Conservation (phyloP, 2,888 invertebrate genomes). For the Acanthosepion esculentum region DNA sequence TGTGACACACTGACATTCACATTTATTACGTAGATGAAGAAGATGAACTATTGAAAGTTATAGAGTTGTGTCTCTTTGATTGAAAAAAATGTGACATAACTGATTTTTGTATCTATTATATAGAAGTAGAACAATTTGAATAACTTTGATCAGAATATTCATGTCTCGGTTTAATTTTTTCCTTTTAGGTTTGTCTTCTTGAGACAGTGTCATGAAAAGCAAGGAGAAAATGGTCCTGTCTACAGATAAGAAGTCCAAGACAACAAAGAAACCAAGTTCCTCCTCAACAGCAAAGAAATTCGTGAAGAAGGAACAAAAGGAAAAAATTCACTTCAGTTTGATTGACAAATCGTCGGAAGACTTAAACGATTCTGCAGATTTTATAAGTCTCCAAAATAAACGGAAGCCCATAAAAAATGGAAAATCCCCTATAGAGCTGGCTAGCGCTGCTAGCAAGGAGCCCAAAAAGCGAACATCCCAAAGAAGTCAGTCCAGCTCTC, state of each 20-base stretch:
- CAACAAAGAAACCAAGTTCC: neutral
- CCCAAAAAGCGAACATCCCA: neutral
- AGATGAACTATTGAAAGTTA: too few species aligned
- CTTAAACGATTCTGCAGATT: constrained; percentile 34
- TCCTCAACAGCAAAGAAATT: neutral
- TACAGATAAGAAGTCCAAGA: neutral
- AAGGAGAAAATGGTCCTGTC: neutral
- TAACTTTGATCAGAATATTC: neutral
- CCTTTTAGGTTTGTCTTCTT: neutral
- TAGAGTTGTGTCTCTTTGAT: too few species aligned
- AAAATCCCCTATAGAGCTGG: neutral
- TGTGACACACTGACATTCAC: too few species aligned
- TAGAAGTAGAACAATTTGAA: too few species aligned
- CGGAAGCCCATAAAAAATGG: neutral
- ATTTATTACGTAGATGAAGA: too few species aligned
- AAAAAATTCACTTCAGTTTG: neutral
- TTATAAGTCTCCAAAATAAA: neutral
- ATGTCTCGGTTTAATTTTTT: neutral
- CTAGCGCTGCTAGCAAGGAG: neutral
- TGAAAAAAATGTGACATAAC: too few species aligned
- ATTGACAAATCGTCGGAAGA: neutral
- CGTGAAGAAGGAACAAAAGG: neutral
- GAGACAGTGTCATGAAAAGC: neutral
- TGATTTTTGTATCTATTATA: too few species aligned
- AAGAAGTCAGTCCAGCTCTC: neutral